These are phyloP conservation scores for Drosophila persimilis DNA, from an alignment of 1,140 invertebrate species.

Conservation along the genomic window DNA sequence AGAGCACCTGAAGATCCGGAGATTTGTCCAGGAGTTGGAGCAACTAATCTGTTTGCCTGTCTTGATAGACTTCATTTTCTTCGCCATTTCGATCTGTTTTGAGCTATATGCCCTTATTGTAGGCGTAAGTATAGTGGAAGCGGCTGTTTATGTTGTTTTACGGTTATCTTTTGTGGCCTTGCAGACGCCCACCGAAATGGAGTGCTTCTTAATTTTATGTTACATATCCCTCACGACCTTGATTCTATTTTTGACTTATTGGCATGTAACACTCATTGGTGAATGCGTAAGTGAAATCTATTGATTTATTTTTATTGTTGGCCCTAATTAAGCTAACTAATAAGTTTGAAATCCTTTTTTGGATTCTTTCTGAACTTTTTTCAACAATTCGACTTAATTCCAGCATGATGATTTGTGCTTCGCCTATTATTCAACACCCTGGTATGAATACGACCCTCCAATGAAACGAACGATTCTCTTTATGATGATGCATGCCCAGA, in stretches of 20 bases:
- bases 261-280: slow-evolving; percentile 58
- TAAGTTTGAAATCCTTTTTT: too few relatives aligned
- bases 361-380: background rate
- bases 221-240: slow-evolving; percentile 67
- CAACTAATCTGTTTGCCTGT: slow-evolving; percentile 57
- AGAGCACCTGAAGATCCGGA: slow-evolving; percentile 51
- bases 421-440: slow-evolving; percentile 58
- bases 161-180: background rate
- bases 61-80: slow-evolving; percentile 70
- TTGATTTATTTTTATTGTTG: too few relatives aligned
- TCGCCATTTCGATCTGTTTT: slow-evolving; percentile 72
- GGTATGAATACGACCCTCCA: slow-evolving; percentile 51
- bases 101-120: slow-evolving; percentile 58
- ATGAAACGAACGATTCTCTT: slow-evolving; percentile 57
- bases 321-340: too few relatives aligned
- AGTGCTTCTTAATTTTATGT: slow-evolving; percentile 68
- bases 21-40: slow-evolving; percentile 52
- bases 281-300: slow-evolving; percentile 15
- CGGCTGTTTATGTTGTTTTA: background rate
- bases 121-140: slow-evolving; percentile 48
- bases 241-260: slow-evolving; percentile 71
- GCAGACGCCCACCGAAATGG: slow-evolving; percentile 62
- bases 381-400: background rate
- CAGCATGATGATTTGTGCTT: slow-evolving; percentile 62
- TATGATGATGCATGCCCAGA: slow-evolving; percentile 64